Conservation (phyloP, 2,797 vertebrate species). For the Momotus momota region DNA sequence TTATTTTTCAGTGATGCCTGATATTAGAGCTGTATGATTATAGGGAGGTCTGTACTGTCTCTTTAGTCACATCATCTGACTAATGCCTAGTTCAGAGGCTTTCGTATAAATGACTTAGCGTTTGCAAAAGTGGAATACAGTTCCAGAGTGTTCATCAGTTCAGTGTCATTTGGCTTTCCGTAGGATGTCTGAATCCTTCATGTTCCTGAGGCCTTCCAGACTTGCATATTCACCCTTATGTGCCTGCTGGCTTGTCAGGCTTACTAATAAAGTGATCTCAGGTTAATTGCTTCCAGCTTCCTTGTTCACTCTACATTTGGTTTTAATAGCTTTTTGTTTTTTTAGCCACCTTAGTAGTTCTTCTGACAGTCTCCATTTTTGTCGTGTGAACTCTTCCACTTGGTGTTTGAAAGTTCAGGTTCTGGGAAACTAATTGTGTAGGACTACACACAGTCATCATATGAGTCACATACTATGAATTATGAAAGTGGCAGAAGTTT, state of each 20-base stretch:
- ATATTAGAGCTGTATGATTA: neutral
- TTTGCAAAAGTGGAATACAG: neutral
- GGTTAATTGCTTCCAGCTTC: neutral
- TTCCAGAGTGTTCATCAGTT: conserved; percentile 9
- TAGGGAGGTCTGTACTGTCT: neutral
- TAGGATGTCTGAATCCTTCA: neutral
- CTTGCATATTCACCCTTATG: neutral
- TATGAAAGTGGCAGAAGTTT: neutral
- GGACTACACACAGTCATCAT: neutral
- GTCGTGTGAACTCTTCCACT: neutral
- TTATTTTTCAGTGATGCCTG: neutral
- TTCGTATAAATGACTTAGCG: neutral
- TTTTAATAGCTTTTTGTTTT: neutral
- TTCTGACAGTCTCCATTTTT: neutral
- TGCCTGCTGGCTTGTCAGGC: neutral
- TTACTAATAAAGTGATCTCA: neutral
- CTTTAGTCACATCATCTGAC: neutral
- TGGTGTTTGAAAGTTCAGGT: neutral
- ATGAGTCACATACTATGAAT: neutral
- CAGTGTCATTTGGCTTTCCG: neutral
- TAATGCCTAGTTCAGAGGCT: neutral
- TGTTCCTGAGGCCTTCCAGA: neutral
- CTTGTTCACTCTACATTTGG: neutral
- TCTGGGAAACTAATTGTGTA: neutral
- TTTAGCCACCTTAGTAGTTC: neutral